These are phyloP conservation scores for Drosophila incognita DNA, from an alignment of 2,888 invertebrate species.

Conservation along the genomic window DNA sequence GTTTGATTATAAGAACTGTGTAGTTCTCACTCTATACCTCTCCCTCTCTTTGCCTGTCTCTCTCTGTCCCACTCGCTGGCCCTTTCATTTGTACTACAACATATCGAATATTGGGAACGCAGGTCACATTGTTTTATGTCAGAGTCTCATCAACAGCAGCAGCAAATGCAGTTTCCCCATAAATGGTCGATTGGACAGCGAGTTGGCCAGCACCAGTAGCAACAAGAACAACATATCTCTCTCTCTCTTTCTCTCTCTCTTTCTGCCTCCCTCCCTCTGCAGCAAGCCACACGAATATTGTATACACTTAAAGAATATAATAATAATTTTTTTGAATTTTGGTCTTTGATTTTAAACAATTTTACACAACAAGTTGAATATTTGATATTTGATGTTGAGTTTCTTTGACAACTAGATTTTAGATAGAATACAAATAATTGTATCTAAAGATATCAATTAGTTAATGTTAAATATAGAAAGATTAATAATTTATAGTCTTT, in stretches of 20 bases:
- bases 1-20: conserved; percentile 62
- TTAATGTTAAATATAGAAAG: not conserved
- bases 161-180: conserved; percentile 34
- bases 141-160: conserved; percentile 72
- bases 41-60: not conserved
- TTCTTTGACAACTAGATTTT: not conserved
- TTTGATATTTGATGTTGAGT: not conserved
- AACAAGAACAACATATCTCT: conserved; percentile 30
- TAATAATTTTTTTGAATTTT: not conserved
- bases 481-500: not conserved
- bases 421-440: no score
- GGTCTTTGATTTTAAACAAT: not conserved
- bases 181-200: conserved; percentile 35
- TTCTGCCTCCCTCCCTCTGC: not conserved
- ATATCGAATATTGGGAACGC: conserved; percentile 55
- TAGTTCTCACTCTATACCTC: not conserved
- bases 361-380: not conserved
- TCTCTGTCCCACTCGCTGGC: not conserved
- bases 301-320: conserved; percentile 27
- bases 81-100: conserved; percentile 52
- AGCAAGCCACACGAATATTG: conserved; percentile 6
- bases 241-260: not conserved
- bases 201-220: conserved; percentile 26
- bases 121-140: conserved; percentile 74
- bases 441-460: not conserved